These are phyloP conservation scores for Scotopteryx bipunctaria DNA, from an alignment of 2,888 invertebrate genomes.

Conservation along the genomic window DNA sequence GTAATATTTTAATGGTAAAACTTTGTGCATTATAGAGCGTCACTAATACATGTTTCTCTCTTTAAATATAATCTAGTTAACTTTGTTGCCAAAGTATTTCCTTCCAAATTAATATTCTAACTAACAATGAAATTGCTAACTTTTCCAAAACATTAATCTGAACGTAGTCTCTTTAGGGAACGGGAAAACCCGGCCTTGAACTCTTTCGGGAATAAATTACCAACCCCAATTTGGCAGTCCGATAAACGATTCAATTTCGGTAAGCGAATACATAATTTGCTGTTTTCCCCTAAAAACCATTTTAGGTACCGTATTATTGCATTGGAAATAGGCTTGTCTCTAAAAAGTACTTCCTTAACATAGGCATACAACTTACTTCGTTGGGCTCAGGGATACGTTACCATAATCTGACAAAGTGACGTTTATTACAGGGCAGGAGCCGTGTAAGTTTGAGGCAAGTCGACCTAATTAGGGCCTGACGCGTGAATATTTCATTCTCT, in stretches of 20 bases:
- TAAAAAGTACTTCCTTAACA: not conserved
- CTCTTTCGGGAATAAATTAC: constrained; percentile 43
- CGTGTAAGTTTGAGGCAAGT: constrained; percentile 38
- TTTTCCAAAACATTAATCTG: constrained; percentile 3
- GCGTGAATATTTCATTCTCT: constrained; percentile 58
- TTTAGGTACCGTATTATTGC: not conserved
- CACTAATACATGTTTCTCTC: too few species aligned
- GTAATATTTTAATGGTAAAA: too few species aligned
- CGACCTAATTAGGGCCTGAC: constrained; percentile 57
- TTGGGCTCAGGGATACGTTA: not conserved
- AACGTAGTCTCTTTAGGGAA: constrained; percentile 15
- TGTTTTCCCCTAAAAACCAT: not conserved
- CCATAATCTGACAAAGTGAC: constrained; percentile 1
- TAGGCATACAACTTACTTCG: too few species aligned
- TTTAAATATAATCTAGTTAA: not conserved
- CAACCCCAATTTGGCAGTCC: constrained; percentile 38
- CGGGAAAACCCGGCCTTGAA: constrained; percentile 45
- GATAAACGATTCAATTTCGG: constrained; percentile 40
- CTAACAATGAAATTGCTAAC: not conserved
- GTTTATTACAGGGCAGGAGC: constrained; percentile 24
- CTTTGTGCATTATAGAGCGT: too few species aligned
- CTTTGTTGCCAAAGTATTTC: not conserved
- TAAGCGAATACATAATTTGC: constrained; percentile 28
- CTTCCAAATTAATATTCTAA: not conserved
- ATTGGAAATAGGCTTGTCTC: not conserved